Base-by-base conservation (phyloP, 2,113 vertebrate species). In the Mormyrus iriodes region DNA sequence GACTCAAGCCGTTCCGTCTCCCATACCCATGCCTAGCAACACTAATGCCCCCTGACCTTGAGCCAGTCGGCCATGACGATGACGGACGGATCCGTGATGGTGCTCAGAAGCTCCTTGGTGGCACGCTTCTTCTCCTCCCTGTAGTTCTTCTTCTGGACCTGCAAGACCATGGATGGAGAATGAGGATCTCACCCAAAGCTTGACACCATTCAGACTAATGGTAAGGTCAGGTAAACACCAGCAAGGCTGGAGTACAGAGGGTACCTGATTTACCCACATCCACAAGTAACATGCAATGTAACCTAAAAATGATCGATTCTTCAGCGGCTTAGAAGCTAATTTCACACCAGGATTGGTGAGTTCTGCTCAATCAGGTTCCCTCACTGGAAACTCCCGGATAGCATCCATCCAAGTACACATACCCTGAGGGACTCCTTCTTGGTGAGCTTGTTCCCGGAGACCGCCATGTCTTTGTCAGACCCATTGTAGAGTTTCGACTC, bases 371-470 rank as follows among this genome's bases (percentile, higher is more conserved):
- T 4, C 61, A 69, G 10, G n/a, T 7, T 42, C 12, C 35, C 73
- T 39, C 13, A 6, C 10, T 76, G 69, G 44, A 21, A 44, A n/a
- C 39, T 42, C 76, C 76, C 17, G 0, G 31, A 35, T 10, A 65
- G 27, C 65, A 13, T 13, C 65, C 15, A 5, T 7, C 17, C 6
- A 31, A 69, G 13, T n/a, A 42, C 61, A 15, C 91, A 95, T 93
- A 98, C 98, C 98, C 99, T 99, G 93, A 99, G 98, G 88, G 98
- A 99, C 93, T 99, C 98, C 92, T 99, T 99, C 94, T 99, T 99
- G 82, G 98, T 99, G 93, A 99, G 98, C 92, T 99, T 99, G 94
- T 95, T 98, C 93, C 97, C 96, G 91, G 97, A 94, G 0, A 95
- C 89, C 4, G 97, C 96, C 90, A 97, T 96, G 88, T 99, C 98